These are phyloP conservation scores for Pampus argenteus DNA, from an alignment of 2,797 vertebrate species.

Conservation along the genomic window DNA sequence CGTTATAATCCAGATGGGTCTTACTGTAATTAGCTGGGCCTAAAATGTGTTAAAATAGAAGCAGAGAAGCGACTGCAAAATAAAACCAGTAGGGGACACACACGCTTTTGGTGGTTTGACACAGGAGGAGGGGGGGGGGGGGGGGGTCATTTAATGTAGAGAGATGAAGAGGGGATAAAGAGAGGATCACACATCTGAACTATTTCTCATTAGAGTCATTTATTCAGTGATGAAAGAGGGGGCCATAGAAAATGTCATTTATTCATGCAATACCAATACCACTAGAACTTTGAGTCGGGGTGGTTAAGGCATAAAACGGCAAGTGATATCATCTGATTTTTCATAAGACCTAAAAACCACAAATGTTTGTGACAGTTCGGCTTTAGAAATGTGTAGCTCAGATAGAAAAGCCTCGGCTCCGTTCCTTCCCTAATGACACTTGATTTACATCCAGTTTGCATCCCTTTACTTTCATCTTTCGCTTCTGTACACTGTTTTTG, in stretches of 20 bases:
- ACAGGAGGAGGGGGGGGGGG: too few relatives aligned
- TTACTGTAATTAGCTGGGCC: conserved; percentile 37
- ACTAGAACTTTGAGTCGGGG: conserved; percentile 40
- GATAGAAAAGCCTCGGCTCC: conserved; percentile 4
- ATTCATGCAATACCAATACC: conserved; percentile 32
- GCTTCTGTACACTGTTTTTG: conserved; percentile 7
- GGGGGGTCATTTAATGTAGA: conserved; percentile 27
- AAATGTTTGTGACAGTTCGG: conserved; percentile 24
- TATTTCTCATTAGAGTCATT: conserved; percentile 60
- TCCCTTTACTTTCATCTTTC: conserved; percentile 36
- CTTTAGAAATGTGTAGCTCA: conserved; percentile 20
- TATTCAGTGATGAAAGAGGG: conserved; percentile 62
- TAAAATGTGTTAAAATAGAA: conserved; percentile 5
- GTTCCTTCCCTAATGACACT: conserved; percentile 15
- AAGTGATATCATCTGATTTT: conserved; percentile 30
- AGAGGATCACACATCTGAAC: conserved; percentile 50
- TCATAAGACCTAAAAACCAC: conserved; percentile 18
- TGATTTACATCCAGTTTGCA: conserved; percentile 33
- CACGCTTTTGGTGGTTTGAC: conserved; percentile 9
- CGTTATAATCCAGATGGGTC: conserved; percentile 21
- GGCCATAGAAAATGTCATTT: conserved; percentile 51
- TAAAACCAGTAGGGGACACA: conserved; percentile 1
- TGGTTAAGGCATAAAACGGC: conserved; percentile 7
- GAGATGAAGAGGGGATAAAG: conserved; percentile 52
- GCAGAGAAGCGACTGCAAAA: conserved; percentile 5